These are phyloP conservation scores for Peromyscus nudipes DNA, from an alignment of 2,797 vertebrate species.

Conservation along the genomic window DNA sequence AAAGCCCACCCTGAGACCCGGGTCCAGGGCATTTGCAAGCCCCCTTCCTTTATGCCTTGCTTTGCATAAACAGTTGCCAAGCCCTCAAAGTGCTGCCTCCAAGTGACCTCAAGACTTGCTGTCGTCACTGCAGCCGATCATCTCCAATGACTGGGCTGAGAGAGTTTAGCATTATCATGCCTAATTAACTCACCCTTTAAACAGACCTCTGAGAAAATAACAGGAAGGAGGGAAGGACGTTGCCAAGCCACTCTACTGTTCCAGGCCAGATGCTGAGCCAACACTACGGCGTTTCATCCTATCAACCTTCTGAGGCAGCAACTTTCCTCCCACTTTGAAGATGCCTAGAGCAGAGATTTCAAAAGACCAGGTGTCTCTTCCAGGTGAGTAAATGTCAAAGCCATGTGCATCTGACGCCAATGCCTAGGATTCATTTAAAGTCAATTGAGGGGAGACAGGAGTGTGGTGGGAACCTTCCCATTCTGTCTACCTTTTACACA, in stretches of 20 bases:
- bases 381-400: background rate
- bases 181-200: conserved; percentile 8
- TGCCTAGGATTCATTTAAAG: background rate
- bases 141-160: background rate
- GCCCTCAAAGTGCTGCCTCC: background rate
- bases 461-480: background rate
- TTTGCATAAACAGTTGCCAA: background rate
- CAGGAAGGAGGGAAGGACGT: background rate
- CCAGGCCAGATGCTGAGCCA: background rate
- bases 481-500: background rate
- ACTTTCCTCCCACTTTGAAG: background rate
- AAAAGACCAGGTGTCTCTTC: background rate
- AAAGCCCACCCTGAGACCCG: background rate
- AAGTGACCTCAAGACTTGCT: background rate
- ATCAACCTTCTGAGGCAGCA: background rate
- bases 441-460: background rate
- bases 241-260: background rate
- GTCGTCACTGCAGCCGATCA: background rate
- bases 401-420: background rate
- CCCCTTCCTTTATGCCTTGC: background rate
- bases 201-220: background rate
- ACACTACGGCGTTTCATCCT: background rate
- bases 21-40: background rate
- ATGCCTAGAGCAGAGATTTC: background rate
- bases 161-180: background rate